Percentiles rank a stretch among this genome's conserved stretches.
phyloP scores from a whole-genome alignment of 2,113 vertebrate genomes.

The Oxyruncus cristatus region DNA sequence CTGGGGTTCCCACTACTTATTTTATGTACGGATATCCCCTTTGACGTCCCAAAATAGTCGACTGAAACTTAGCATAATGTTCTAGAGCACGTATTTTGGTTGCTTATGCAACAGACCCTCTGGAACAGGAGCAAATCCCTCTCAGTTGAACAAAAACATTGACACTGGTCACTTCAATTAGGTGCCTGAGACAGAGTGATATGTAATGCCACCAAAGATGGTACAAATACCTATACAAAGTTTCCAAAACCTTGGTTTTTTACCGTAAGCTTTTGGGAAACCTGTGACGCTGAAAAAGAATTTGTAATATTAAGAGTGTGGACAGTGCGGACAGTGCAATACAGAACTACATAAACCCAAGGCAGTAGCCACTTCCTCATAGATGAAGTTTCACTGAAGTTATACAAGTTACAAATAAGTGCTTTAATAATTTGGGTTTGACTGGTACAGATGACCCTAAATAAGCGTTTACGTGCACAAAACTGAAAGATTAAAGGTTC shows the following conservation, averaged over 20 bases:
- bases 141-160: not conserved
- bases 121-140: not conserved
- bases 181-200: not conserved
- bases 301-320: not conserved
- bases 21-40: not conserved
- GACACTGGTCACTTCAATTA: not conserved
- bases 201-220: not conserved
- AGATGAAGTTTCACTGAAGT: not conserved
- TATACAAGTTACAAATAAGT: not conserved
- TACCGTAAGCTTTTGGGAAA: not conserved
- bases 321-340: fast-evolving
- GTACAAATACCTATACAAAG: not conserved
- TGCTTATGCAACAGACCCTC: not conserved
- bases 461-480: not conserved
- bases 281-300: not conserved
- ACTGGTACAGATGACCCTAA: not conserved
- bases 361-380: not conserved
- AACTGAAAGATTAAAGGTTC: not conserved
- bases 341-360: not conserved
- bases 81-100: fast-evolving
- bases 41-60: not conserved
- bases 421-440: not conserved
- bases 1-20: not conserved
- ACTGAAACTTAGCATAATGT: not conserved
- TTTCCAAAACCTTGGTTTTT: not conserved